Conservation (phyloP, 2,113 vertebrate species). For the Gopherus evgoodei region DNA sequence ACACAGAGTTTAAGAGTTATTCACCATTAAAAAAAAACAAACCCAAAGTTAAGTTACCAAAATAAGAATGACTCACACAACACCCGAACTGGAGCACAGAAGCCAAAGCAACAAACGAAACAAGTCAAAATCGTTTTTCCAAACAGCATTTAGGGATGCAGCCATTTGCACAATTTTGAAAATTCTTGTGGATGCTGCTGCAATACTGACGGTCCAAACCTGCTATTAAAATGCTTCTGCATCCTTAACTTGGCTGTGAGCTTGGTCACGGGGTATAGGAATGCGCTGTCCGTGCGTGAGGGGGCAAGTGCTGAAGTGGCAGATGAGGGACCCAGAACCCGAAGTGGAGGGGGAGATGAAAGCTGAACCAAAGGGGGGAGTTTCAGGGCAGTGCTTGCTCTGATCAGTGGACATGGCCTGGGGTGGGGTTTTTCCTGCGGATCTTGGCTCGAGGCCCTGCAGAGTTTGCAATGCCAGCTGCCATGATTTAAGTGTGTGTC, state of each 20-base stretch:
- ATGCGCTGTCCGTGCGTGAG: background rate
- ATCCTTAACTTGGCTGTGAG: background rate
- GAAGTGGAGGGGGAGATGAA: no score
- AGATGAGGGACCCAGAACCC: background rate
- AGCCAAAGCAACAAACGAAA: background rate
- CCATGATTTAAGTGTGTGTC: background rate
- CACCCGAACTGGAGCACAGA: slow-evolving; percentile 34
- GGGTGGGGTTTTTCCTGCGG: background rate
- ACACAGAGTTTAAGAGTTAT: background rate
- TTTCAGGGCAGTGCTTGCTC: background rate
- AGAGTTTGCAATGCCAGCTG: background rate
- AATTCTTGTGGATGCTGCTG: background rate
- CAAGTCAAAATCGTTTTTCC: background rate
- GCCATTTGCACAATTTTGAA: background rate
- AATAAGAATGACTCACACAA: background rate
- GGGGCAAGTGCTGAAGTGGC: background rate
- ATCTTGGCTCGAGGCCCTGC: background rate
- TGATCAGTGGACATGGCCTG: background rate
- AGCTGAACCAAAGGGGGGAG: background rate
- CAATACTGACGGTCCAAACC: background rate
- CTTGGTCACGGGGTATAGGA: background rate
- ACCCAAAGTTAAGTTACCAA: background rate
- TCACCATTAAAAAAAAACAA: background rate
- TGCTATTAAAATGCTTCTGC: background rate
- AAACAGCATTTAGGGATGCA: background rate